Base-by-base conservation (phyloP, 1,140 invertebrate species). In the Drosophila fuyamai region DNA sequence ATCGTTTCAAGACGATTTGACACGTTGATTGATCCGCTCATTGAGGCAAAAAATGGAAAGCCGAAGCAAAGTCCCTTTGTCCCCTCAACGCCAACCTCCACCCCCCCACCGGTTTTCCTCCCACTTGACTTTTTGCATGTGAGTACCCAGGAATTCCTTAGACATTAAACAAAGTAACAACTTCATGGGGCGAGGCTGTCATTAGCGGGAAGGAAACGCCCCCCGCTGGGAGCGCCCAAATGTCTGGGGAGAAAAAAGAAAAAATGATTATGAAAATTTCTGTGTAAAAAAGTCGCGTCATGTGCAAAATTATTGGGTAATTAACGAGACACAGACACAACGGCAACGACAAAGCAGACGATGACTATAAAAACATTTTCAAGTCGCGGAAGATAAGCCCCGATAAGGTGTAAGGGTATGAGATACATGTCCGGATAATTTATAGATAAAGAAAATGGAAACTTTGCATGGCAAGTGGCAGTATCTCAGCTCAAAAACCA, bases 11-110 rank as follows among this genome's bases (percentile, higher is more conserved):
- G 81, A 85, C 81, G 81, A 84, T 84, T 84, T 84, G 81, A 84
- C 81, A 84, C 81, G 81, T 85, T 84, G 81, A 84, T 84, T 84
- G 81, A 84, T 84, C 81, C 81, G 81, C 81, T 84, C 81, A 84
- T 81, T 84, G 81, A 74, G 76, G 77, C 81, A 84, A 84, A 84
- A 83, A 84, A 84, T 84, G 51, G 76, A 72, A 83, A 83, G 68
- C 63, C 75, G 63, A 29, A 47, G 50, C 35, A 53, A 76, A 70
- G 44, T 63, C 61, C 60, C 53, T 48, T 51, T 44, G 43, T 46
- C 48, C 29, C 29, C 29, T 8, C 13, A 48, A 8, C 13, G 53
- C 58, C 48, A 67, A 59, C 29, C 35, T 29, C 6, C 23, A 18
- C 4, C 35, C 27, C 6, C 23, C 18, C 4, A 10, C 4, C 4